Evolutionary conservation across 2,888 invertebrate species (phyloP), one percentile per base, ranked within the genome.

Genomic region (Eupsilia transversa): DNA sequence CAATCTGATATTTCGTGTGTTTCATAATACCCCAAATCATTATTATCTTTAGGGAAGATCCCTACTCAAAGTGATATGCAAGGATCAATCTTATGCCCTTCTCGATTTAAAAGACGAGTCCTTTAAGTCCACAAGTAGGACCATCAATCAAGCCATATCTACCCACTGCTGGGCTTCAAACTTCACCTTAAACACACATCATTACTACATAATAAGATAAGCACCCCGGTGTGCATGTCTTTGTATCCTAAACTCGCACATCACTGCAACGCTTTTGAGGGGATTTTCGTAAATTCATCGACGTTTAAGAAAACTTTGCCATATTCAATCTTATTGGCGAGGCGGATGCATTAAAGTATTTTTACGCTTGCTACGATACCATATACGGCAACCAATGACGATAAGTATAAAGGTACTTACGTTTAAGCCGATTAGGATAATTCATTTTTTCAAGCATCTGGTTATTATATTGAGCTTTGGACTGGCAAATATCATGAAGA

Each of bases 111-210:
- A 75, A 72, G 67, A 57, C 33, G 56, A 52, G 27, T 77, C 74
- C 60, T 77, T 74, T 74, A 81, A 77, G 66, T 73, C 63, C 75
- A 61, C 27, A 59, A 76, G 43, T 49, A 60, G 27, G 57, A 72
- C 75, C 87, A 86, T 86, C 80, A 86, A 86, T 86, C 86, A 86
- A 65, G 35, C 17, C 43, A 57, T 86, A 86, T 86, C 85, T 85
- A 57, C 85, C 71, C 73, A 77, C 72, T 65, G 77, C 35, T 74
- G 41, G 56, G 59, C 71, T 68, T 74, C 80, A 49, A 65, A 72
- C 70, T 81, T 73, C 71, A 74, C 72, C 52, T 80, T 57, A 78
- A 87, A 74, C 83, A 80, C 80, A 80, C 85, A 80, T 85, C 86
- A 87, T 86, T 82, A 82, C 74, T 75, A 70, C 57, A 75, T 66